Conservation (phyloP, 1,140 invertebrate genomes). For the Bathynomus jamesi region DNA sequence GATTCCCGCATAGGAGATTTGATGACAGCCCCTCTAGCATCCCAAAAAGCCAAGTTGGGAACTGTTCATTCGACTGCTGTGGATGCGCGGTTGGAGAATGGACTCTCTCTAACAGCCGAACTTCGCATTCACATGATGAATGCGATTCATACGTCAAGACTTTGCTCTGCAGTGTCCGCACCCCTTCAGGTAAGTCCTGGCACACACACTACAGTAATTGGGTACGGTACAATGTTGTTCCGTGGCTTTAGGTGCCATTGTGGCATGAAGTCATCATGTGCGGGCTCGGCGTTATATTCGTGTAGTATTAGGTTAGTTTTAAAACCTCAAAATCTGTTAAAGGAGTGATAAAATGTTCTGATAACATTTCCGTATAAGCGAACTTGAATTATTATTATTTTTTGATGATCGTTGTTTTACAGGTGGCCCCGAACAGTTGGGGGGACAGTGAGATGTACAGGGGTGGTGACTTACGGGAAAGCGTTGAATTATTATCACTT, state of each 20-base stretch:
- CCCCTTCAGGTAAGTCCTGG: slow-evolving; percentile 7
- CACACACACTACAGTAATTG: no score
- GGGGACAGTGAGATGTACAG: slow-evolving; percentile 22
- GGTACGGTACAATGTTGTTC: no score
- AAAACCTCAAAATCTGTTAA: no score
- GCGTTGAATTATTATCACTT: slow-evolving; percentile 22
- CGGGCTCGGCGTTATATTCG: no score
- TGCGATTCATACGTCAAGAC: slow-evolving; percentile 35
- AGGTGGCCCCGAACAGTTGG: slow-evolving; percentile 4
- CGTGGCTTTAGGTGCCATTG: no score
- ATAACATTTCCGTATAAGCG: no score
- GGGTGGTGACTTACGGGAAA: slow-evolving; percentile 20
- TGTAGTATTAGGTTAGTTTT: no score
- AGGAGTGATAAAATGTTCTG: no score
- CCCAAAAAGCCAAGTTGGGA: slow-evolving; percentile 9
- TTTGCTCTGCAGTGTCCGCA: slow-evolving; percentile 27
- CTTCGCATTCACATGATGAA: slow-evolving; percentile 39
- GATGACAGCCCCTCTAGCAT: slow-evolving; percentile 10
- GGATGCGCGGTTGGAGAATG: slow-evolving; percentile 40
- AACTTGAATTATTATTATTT: slow-evolving; percentile 11
- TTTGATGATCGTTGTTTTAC: background rate
- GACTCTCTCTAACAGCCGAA: slow-evolving; percentile 38
- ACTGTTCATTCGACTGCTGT: slow-evolving; percentile 39
- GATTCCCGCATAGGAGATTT: slow-evolving; percentile 22
- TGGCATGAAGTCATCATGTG: no score